Conservation (phyloP, 2,888 invertebrate genomes). For the Liodrosophila aerea region DNA sequence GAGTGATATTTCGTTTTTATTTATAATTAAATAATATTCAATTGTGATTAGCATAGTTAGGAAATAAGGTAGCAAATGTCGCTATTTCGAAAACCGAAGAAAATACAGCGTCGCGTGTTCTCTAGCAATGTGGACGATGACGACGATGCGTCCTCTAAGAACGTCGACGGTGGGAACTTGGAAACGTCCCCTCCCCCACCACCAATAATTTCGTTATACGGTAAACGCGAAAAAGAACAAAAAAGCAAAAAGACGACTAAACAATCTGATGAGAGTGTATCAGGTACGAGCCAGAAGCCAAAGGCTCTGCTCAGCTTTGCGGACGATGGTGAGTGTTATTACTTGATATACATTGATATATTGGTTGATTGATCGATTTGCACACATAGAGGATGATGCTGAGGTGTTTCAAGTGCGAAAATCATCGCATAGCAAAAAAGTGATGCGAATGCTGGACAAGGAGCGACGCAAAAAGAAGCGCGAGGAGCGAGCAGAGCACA, state of each 20-base stretch:
- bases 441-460: slow-evolving; percentile 92
- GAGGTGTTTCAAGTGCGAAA: slow-evolving; percentile 98
- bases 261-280: slow-evolving; percentile 75
- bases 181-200: slow-evolving; percentile 58
- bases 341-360: slow-evolving; percentile 5
- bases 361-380: slow-evolving; percentile 18
- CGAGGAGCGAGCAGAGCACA: slow-evolving; percentile 69
- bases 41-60: slow-evolving; percentile 1
- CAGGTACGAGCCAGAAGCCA: slow-evolving; percentile 74
- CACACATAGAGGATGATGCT: slow-evolving; percentile 86
- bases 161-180: slow-evolving; percentile 75
- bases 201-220: slow-evolving; percentile 43
- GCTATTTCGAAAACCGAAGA: slow-evolving; percentile 93
- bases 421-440: slow-evolving; percentile 95
- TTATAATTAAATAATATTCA: slow-evolving; percentile 11
- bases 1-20: slow-evolving; percentile 9
- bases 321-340: slow-evolving; percentile 85
- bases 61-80: slow-evolving; percentile 85
- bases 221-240: slow-evolving; percentile 59
- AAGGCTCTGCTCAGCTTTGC: slow-evolving; percentile 90
- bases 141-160: slow-evolving; percentile 82
- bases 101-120: slow-evolving; percentile 90
- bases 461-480: slow-evolving; percentile 84
- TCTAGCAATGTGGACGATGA: slow-evolving; percentile 88
- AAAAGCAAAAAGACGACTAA: slow-evolving; percentile 50